Evolutionary conservation across 2,888 invertebrate species (phyloP).

Genomic region (Dermolepida albohirtum): DNA sequence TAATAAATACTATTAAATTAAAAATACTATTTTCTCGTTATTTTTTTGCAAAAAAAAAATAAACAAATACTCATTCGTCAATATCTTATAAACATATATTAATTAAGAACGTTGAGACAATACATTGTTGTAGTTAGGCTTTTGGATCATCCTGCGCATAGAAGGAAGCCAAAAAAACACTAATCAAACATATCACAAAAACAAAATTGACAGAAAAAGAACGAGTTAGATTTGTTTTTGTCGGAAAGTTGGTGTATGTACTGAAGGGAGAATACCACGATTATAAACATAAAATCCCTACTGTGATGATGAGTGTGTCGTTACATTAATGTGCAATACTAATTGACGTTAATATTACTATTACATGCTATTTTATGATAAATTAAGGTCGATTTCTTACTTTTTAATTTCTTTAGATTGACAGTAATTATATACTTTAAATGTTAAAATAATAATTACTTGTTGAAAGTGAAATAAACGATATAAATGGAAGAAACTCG

Average conservation of each 20-base stretch:
- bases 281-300: conserved; percentile 29
- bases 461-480: conserved; percentile 38
- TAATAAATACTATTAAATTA: conserved; percentile 50
- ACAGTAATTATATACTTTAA: conserved; percentile 56
- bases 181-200: conserved; percentile 34
- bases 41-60: conserved; percentile 46
- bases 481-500: conserved; percentile 36
- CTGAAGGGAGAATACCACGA: conserved; percentile 17
- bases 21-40: conserved; percentile 39
- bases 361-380: conserved; percentile 26
- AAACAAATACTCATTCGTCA: conserved; percentile 38
- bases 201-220: conserved; percentile 25
- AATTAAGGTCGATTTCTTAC: conserved; percentile 13
- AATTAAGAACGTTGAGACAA: conserved; percentile 13
- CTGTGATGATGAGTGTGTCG: conserved; percentile 23
- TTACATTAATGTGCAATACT: conserved; percentile 42
- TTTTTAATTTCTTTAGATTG: conserved; percentile 7
- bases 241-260: background rate
- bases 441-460: conserved; percentile 58
- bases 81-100: background rate
- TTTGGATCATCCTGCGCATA: conserved; percentile 9
- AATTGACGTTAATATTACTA: conserved; percentile 40
- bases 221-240: conserved; percentile 1
- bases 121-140: background rate
- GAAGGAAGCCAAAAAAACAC: conserved; percentile 21